These are phyloP conservation scores for Coremacera marginata DNA, from an alignment of 2,888 invertebrate genomes.

Conservation along the genomic window DNA sequence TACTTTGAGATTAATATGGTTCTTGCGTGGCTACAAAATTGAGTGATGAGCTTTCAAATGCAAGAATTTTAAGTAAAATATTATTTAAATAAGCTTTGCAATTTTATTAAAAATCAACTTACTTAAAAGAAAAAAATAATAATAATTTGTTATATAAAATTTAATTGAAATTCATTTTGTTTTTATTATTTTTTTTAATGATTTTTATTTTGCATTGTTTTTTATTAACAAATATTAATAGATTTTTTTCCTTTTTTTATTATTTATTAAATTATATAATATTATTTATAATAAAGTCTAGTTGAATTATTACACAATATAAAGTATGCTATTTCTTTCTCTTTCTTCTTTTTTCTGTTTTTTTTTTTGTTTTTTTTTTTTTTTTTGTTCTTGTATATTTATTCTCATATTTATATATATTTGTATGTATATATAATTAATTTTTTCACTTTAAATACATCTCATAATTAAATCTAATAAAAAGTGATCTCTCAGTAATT, in stretches of 20 bases:
- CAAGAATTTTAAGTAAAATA: background rate
- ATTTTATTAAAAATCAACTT: too few relatives aligned
- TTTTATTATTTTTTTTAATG: conserved; percentile 29
- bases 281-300: conserved; percentile 48
- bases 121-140: too few relatives aligned
- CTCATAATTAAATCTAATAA: conserved; percentile 26
- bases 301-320: conserved; percentile 45
- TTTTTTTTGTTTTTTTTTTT: conserved; percentile 32
- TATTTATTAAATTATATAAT: conserved; percentile 32
- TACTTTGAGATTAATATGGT: conserved; percentile 76
- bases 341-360: too few relatives aligned
- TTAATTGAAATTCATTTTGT: conserved; percentile 24
- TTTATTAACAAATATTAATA: conserved; percentile 40
- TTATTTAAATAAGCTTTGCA: background rate
- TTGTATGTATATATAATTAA: conserved; percentile 38
- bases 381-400: conserved; percentile 9
- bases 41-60: background rate
- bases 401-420: conserved; percentile 15
- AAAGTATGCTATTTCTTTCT: conserved; percentile 34
- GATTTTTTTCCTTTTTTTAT: conserved; percentile 38
- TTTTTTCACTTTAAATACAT: conserved; percentile 33
- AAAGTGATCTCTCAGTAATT: background rate
- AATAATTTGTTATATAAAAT: background rate
- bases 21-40: conserved; percentile 62
- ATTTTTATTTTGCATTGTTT: conserved; percentile 8